Evolutionary conservation across 1,140 invertebrate species (phyloP), one percentile per base, ranked within the genome.

Genomic region (Drosophila subobscura): DNA sequence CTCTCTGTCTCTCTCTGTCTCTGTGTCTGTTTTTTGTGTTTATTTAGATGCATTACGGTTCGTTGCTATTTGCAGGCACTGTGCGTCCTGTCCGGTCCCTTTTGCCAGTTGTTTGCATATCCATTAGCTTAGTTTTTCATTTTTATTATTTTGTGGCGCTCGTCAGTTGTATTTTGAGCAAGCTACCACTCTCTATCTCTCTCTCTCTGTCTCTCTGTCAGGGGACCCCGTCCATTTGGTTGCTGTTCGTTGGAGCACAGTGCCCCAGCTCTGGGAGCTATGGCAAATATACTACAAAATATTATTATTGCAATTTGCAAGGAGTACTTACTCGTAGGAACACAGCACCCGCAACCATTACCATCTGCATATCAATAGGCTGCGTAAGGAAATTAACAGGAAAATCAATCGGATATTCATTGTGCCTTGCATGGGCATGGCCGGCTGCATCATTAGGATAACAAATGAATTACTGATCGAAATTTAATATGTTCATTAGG

Each of bases 31-130:
- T 65, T 49, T 74, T 63, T 83, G 56, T 77, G 64, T 83, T 83
- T 83, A 84, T 83, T 83, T 72, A 75, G 79, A 83, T 83, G 75
- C 55, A 77, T 77, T 67, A 77, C 71, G 68, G 68, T 65, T 74
- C 70, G 79, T 66, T 74, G 74, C 56, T 70, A 49, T 67, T 73
- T 77, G 47, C 60, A 65, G 73, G 57, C 71, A 71, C 64, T 77
- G 66, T 79, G 51, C 64, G 44, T 64, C 59, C 72, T 74, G 70
- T 73, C 47, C 54, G 54, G 72, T 76, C 72, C 72, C 68, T 56
- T 73, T 64, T 70, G 50, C 63, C 50, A 79, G 70, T 79, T 79
- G 76, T 79, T 79, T 60, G 68, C 76, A 79, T 79, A 77, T 63
- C 73, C 72, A 81, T 77, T 81, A 80, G 72, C 50, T 68, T 76